phyloP scores from a whole-genome alignment of 2,888 invertebrate genomes.

The Cephus nigrinus region DNA sequence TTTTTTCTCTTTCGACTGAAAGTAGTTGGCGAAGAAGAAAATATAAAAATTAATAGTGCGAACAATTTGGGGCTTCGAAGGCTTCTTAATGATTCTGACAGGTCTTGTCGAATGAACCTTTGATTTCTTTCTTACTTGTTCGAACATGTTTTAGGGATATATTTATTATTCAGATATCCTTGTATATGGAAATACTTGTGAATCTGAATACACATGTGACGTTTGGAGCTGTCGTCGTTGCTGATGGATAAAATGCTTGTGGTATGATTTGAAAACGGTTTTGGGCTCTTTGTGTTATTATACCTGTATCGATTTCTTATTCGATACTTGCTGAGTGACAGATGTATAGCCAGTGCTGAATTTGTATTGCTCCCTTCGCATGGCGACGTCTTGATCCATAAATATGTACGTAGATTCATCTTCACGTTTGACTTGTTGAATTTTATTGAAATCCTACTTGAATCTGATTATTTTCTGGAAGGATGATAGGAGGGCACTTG shows the following conservation, averaged over 20 bases:
- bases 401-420: neutral
- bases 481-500: neutral
- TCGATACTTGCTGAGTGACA: neutral
- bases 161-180: neutral
- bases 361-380: neutral
- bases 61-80: neutral
- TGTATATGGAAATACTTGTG: neutral
- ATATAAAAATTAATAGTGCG: neutral
- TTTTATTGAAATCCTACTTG: neutral
- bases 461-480: neutral
- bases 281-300: neutral
- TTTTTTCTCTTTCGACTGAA: no score
- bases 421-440: neutral
- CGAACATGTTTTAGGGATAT: neutral
- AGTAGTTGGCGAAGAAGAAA: no score
- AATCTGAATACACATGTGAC: neutral
- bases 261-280: neutral
- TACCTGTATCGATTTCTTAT: neutral
- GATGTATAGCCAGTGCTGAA: neutral
- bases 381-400: neutral
- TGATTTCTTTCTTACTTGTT: neutral
- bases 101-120: neutral
- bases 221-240: neutral
- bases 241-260: neutral
- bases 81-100: neutral